Evolutionary conservation across 2,113 vertebrate species (phyloP).

Genomic region (Myanophis thanlyinensis): DNA sequence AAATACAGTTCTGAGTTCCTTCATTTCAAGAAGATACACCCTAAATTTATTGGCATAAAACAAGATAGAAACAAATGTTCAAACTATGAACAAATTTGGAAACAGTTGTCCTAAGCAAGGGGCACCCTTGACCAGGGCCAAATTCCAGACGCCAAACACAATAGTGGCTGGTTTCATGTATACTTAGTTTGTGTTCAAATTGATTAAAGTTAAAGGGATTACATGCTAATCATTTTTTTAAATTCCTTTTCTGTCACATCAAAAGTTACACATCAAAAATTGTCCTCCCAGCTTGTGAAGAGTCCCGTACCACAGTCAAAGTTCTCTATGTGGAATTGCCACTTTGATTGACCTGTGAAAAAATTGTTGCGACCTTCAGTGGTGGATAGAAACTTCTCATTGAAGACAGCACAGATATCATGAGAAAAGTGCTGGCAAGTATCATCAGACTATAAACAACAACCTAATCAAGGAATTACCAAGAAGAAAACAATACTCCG

Average conservation of each 20-base stretch:
- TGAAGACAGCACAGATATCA: neutral
- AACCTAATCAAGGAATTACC: too few relatives aligned
- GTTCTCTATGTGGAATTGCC: neutral
- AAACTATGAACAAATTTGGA: neutral
- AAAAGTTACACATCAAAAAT: neutral
- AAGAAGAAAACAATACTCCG: too few relatives aligned
- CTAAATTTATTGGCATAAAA: neutral
- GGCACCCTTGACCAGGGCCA: neutral
- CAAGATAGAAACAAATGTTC: neutral
- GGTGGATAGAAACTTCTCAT: neutral
- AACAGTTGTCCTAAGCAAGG: neutral
- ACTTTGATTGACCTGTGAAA: neutral
- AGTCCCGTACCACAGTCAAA: neutral
- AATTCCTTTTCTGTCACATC: neutral
- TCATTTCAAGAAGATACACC: neutral
- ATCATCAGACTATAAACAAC: neutral
- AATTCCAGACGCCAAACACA: too few relatives aligned
- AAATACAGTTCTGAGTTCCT: neutral
- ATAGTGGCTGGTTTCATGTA: neutral
- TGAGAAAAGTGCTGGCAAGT: neutral
- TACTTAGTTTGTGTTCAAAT: neutral
- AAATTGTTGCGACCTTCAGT: neutral
- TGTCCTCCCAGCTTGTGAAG: neutral
- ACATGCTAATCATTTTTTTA: neutral
- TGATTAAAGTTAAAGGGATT: neutral